Evolutionary conservation across 2,113 vertebrate species (phyloP).

Genomic region (Bombycilla garrulus): DNA sequence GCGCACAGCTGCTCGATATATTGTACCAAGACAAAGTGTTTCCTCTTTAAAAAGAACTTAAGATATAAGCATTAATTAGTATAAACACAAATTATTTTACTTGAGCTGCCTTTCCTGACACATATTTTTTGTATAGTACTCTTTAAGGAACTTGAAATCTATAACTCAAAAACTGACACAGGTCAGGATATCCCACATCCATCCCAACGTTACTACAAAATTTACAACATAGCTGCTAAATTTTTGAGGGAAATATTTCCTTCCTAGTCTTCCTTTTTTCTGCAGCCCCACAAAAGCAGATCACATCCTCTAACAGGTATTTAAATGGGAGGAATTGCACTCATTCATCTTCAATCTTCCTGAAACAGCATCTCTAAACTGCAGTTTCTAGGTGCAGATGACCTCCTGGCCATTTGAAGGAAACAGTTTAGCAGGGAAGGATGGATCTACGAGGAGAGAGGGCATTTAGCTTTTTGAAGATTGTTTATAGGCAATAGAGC

Average conservation of each 20-base stretch:
- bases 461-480: not conserved
- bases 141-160: not conserved
- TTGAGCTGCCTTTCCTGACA: not conserved
- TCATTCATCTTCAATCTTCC: not conserved
- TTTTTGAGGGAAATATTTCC: not conserved
- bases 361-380: not conserved
- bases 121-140: not conserved
- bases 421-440: not conserved
- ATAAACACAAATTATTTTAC: not conserved
- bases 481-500: not conserved
- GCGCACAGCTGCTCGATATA: not conserved
- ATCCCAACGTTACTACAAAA: not conserved
- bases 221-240: not conserved
- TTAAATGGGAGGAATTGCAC: not conserved
- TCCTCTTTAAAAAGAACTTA: not conserved
- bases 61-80: not conserved
- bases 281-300: not conserved
- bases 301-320: not conserved
- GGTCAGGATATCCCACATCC: not conserved
- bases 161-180: not conserved
- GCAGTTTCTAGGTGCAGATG: not conserved
- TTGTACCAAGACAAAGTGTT: not conserved
- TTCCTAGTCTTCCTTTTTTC: not conserved
- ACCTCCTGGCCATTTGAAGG: not conserved
- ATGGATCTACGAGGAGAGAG: not conserved